Evolutionary conservation across 2,113 vertebrate species (phyloP), one percentile per base, ranked within the genome.

Genomic region (Panurus biarmicus): DNA sequence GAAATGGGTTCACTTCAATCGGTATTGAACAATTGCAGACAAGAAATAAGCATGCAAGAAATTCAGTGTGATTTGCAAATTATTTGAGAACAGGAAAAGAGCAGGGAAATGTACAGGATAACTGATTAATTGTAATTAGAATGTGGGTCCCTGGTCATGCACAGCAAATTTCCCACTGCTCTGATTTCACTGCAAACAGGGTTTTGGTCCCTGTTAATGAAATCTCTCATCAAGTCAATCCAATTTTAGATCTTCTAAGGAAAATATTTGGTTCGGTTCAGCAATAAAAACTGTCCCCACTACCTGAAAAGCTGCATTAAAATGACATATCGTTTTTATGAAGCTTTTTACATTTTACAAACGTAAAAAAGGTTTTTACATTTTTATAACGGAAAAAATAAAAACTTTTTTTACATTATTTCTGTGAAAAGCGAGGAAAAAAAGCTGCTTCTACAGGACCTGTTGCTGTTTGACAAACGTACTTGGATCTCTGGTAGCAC

Each of bases 21-120:
- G 77, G 44, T 36, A 67, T 10, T 80, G 78, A 82, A 88, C 25
- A 48, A 84, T 56, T 91, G 23, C 36, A 91, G 85, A 61, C 45
- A 91, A 89, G 51, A 77, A 91, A 93, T 67, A 90, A 85, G n/a
- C 48, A 92, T 72, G 67, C 60, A 94, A 93, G 84, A 90, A 94
- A 80, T 88, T 74, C 64, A 70, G 51, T 33, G 36, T 85, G 71
- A 93, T 94, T 95, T 70, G 35, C 36, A 94, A 87, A 64, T 85
- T 58, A 60, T 64, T 80, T 67, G 56, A 64, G 48, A 67, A 25
- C 29, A 83, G 82, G 57, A 67, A 67, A 70, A 80, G 56, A 87
- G 42, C 67, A 89, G 72, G 31, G 47, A 90, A 93, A 86, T 48
- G 61, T 25, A 90, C 0, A 0, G 2, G 38, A 45, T 71, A 90